Evolutionary conservation across 2,113 vertebrate species (phyloP).

Genomic region (Alethe castanea): DNA sequence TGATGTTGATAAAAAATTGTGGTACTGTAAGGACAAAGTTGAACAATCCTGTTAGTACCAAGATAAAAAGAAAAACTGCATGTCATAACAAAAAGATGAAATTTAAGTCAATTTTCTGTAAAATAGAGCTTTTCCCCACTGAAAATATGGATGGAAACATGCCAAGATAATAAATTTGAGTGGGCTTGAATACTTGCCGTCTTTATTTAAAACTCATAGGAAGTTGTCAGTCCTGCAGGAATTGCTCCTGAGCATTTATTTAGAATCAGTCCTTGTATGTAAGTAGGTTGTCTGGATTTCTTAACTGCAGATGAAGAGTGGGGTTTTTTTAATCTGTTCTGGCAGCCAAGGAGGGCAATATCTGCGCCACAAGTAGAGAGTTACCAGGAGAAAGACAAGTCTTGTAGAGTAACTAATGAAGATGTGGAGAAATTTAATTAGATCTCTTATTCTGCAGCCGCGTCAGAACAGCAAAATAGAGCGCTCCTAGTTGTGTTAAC

Average conservation of each 20-base stretch:
- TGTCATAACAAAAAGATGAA: not conserved
- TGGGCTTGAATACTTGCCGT: not conserved
- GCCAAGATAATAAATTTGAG: not conserved
- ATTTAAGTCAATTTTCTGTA: not conserved
- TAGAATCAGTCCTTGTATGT: not conserved
- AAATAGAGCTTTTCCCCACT: not conserved
- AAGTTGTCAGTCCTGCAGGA: slow-evolving; percentile 6
- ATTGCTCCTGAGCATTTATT: not conserved
- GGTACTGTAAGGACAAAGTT: not conserved
- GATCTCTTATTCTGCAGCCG: not conserved
- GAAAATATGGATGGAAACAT: not conserved
- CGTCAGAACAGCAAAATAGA: not conserved
- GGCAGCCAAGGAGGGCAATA: not conserved
- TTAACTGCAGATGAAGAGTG: not conserved
- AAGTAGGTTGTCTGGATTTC: not conserved
- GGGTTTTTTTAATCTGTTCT: not conserved
- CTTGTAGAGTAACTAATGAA: not conserved
- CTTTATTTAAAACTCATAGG: not conserved
- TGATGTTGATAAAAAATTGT: not conserved
- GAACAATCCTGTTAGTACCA: not conserved
- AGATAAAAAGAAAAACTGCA: not conserved
- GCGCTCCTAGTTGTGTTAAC: not conserved
- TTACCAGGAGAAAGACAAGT: not conserved
- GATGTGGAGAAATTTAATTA: not conserved
- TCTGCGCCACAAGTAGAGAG: not conserved